These are phyloP conservation scores for Ginglymostoma cirratum DNA, from an alignment of 2,113 vertebrate species.

Conservation along the genomic window DNA sequence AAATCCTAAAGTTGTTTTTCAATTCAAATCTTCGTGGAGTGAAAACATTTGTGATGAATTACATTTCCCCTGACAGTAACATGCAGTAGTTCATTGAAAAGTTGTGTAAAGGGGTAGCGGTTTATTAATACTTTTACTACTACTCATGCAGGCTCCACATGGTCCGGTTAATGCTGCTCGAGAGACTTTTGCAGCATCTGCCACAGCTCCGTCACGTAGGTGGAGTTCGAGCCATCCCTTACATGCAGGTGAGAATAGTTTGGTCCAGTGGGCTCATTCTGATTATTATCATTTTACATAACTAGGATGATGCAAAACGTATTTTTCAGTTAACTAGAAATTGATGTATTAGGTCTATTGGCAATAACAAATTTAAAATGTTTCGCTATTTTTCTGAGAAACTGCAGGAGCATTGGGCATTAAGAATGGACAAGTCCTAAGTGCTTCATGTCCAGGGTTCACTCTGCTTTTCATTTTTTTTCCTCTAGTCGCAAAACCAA, in stretches of 20 bases:
- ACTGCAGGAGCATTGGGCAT: background rate
- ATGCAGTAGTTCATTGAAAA: background rate
- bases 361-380: background rate
- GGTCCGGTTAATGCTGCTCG: conserved; percentile 91
- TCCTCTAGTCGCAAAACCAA: background rate
- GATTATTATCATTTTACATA: background rate
- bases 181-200: conserved; percentile 85
- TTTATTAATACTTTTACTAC: background rate
- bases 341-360: background rate
- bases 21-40: background rate
- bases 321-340: background rate
- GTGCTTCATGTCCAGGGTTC: background rate
- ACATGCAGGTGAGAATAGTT: conserved; percentile 76
- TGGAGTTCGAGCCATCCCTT: conserved; percentile 91
- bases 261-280: background rate
- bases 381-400: background rate
- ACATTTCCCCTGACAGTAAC: background rate
- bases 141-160: conserved; percentile 75
- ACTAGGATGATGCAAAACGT: background rate
- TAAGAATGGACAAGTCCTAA: background rate
- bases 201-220: conserved; percentile 85
- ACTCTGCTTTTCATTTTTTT: background rate
- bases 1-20: background rate
- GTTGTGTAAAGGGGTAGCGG: background rate
- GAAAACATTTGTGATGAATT: background rate